These are phyloP conservation scores for Brachypteracias leptosomus DNA, from an alignment of 2,113 vertebrate species.

Conservation along the genomic window DNA sequence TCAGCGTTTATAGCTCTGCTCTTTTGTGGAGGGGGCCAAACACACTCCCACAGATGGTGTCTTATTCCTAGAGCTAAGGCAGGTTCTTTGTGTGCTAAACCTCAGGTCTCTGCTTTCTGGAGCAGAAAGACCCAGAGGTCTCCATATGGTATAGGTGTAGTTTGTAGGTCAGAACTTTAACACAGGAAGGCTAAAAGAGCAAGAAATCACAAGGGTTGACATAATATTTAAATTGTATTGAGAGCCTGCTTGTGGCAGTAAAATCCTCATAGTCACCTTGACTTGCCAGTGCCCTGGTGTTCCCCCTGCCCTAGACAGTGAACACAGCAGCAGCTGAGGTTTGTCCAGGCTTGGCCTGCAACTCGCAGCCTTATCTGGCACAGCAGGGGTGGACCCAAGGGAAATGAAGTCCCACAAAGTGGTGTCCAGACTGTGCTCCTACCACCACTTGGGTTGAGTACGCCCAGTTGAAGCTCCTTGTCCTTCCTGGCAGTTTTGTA, in stretches of 20 bases:
- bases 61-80: not conserved
- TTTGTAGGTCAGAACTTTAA: not conserved
- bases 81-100: not conserved
- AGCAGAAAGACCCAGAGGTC: not conserved
- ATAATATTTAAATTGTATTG: not conserved
- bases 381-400: not conserved
- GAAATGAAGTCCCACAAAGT: not conserved
- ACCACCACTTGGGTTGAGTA: fast-evolving
- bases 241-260: not conserved
- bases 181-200: not conserved
- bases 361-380: not conserved
- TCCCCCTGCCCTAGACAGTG: not conserved
- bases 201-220: not conserved
- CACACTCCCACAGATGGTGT: not conserved
- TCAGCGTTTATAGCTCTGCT: not conserved
- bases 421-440: not conserved
- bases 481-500: not conserved
- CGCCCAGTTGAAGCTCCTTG: not conserved
- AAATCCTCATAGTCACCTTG: not conserved
- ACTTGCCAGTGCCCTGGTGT: not conserved
- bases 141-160: not conserved
- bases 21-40: not conserved
- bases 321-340: not conserved
- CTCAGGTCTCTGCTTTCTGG: not conserved
- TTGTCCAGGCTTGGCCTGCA: not conserved